These are phyloP conservation scores for Spea hammondii DNA, from an alignment of 2,797 vertebrate species.

Conservation along the genomic window DNA sequence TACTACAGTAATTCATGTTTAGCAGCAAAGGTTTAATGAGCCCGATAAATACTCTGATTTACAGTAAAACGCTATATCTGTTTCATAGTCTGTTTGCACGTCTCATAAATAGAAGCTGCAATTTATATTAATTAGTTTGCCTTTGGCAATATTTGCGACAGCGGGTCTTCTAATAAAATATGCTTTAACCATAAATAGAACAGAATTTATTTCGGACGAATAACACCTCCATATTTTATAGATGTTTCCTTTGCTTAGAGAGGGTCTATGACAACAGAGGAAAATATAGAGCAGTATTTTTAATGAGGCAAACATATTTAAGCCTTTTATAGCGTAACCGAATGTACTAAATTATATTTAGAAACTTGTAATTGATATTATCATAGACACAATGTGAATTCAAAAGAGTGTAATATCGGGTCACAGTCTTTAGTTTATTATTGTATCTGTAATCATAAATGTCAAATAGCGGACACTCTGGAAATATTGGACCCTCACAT, in stretches of 20 bases:
- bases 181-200: slow-evolving; percentile 24
- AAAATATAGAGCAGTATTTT: neutral
- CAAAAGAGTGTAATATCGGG: no score
- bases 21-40: neutral
- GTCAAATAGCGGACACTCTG: no score
- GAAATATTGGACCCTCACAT: no score
- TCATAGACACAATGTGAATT: no score
- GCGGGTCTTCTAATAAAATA: slow-evolving; percentile 35
- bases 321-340: no score
- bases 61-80: neutral
- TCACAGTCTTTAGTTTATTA: no score
- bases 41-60: neutral
- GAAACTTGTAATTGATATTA: no score
- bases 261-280: slow-evolving; percentile 1
- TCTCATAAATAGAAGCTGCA: neutral
- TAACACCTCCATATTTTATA: slow-evolving; percentile 15
- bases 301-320: neutral
- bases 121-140: neutral
- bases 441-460: no score
- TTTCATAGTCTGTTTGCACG: neutral
- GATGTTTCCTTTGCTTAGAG: neutral
- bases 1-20: neutral
- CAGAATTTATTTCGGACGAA: slow-evolving; percentile 12
- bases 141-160: slow-evolving; percentile 3
- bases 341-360: no score